phyloP scores from a whole-genome alignment of 2,888 invertebrate species.

The Odontothrips loti region DNA sequence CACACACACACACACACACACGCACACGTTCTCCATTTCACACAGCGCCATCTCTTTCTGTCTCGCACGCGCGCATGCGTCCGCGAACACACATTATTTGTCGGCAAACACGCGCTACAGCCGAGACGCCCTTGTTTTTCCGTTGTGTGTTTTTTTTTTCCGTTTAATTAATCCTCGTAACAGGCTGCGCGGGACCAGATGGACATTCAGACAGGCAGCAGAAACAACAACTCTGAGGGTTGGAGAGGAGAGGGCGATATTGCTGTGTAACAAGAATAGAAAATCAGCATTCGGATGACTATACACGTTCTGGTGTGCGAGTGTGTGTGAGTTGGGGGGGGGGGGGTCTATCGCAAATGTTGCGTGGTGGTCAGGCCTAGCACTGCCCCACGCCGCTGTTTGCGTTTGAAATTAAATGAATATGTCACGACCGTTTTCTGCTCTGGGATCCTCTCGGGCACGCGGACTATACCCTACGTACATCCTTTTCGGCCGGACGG shows the following conservation, averaged over 20 bases:
- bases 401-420: not conserved
- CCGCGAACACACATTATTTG: not conserved
- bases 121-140: not conserved
- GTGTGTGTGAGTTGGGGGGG: not conserved
- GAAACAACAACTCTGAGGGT: not conserved
- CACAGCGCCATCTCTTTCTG: not conserved
- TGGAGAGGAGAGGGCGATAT: not conserved
- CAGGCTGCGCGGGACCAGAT: too few species aligned
- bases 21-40: not conserved
- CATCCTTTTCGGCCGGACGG: too few species aligned
- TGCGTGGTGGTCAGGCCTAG: not conserved
- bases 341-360: not conserved
- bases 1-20: not conserved
- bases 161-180: not conserved
- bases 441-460: not conserved
- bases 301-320: not conserved
- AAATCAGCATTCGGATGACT: not conserved
- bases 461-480: too few species aligned
- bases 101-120: constrained; percentile 14
- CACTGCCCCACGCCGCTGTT: not conserved
- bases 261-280: not conserved
- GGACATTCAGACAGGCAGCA: too few species aligned
- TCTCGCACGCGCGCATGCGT: not conserved
- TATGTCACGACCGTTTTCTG: not conserved
- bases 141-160: not conserved